A percentile compares a stretch with the other conserved stretches of the same genome.
Evolutionary conservation across 2,888 invertebrate genomes (phyloP).

Genomic region (Mermis nigrescens): DNA sequence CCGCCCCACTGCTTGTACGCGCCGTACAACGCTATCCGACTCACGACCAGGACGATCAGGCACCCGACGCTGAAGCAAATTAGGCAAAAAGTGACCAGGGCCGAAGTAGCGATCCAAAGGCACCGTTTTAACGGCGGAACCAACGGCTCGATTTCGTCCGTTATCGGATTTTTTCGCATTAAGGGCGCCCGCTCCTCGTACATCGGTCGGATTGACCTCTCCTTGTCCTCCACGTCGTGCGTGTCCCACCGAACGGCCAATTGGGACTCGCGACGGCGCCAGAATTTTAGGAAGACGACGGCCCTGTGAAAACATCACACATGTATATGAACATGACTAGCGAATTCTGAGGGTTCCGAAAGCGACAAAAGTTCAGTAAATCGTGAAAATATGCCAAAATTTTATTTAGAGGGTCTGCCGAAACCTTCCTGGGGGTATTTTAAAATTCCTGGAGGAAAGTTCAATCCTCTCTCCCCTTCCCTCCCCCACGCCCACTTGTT

Average conservation of each 20-base stretch:
- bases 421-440: no score
- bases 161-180: not conserved
- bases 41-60: not conserved
- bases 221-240: not conserved
- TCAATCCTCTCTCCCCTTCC: no score
- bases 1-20: not conserved
- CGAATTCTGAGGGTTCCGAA: no score
- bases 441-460: no score
- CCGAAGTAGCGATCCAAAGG: not conserved
- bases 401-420: no score
- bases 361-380: no score
- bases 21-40: not conserved
- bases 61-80: not conserved
- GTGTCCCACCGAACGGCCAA: slow-evolving; percentile 2
- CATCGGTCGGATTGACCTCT: not conserved
- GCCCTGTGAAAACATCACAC: no score
- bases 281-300: not conserved
- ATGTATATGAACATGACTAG: no score
- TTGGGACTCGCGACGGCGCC: slow-evolving; percentile 1
- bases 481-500: no score
- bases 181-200: not conserved
- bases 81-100: not conserved
- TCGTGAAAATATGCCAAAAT: no score
- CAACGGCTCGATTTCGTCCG: not conserved
- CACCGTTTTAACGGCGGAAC: not conserved